Percentiles rank a stretch among this genome's conserved stretches.
Conservation (phyloP, 2,888 invertebrate species). For the Meiosimyza decipiens region DNA sequence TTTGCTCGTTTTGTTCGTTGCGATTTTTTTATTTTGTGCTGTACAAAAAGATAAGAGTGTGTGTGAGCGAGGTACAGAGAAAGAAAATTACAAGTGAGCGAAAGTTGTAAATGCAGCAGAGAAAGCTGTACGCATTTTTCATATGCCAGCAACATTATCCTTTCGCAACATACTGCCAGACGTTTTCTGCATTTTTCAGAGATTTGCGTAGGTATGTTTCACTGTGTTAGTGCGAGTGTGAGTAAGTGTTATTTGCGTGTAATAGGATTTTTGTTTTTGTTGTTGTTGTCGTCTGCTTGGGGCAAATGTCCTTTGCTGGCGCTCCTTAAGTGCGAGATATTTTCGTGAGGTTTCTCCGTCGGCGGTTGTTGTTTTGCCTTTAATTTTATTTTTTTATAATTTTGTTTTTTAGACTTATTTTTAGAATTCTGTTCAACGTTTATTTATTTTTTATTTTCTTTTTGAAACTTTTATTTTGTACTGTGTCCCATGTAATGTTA, state of each 20-base stretch:
- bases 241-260: neutral
- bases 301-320: slow-evolving; percentile 37
- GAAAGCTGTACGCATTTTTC: slow-evolving; percentile 11
- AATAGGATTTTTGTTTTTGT: slow-evolving; percentile 23
- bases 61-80: neutral
- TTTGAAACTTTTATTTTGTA: slow-evolving; percentile 2
- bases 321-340: neutral
- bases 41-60: slow-evolving; percentile 18
- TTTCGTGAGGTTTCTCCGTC: slow-evolving; percentile 24
- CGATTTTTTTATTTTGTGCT: slow-evolving; percentile 30
- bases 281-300: slow-evolving; percentile 39
- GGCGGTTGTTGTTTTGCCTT: slow-evolving; percentile 11
- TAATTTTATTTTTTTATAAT: slow-evolving; percentile 16
- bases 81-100: neutral
- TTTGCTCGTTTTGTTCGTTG: slow-evolving; percentile 45
- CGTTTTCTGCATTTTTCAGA: slow-evolving; percentile 21
- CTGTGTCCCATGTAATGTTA: neutral
- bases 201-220: slow-evolving; percentile 5
- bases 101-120: no score
- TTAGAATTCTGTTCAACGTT: neutral
- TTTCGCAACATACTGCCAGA: slow-evolving; percentile 53
- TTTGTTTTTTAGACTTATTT: neutral
- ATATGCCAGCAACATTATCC: slow-evolving; percentile 42
- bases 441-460: neutral
- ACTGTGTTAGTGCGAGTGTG: neutral